Base-by-base conservation (phyloP, 2,888 invertebrate species). In the Thymelicus acteon region DNA sequence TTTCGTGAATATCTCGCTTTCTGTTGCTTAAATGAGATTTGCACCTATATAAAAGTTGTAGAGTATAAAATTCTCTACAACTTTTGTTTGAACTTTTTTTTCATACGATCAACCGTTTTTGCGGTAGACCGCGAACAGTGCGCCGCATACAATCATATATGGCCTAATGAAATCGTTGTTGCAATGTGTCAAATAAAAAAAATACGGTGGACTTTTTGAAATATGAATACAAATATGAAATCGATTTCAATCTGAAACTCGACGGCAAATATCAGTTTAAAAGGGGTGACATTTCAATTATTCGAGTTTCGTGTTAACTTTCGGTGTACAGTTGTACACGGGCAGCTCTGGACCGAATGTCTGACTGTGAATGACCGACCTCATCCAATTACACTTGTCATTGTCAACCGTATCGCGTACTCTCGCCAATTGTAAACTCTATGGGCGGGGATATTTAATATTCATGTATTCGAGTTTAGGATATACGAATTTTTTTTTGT, bases 351-450 rank as follows among this genome's bases (percentile, higher is more conserved):
- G 13, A 19, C 7, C 4, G 61, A 44, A 52, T 24, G 63, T 64
- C 76, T 72, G 57, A 63, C 60, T 71, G 83, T 82, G 80, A 85
- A 83, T 75, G 82, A 81, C 82, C 82, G 81, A 79, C 83, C 80
- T 81, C 78, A 78, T 72, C 77, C 75, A 79, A 77, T 77, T 77
- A 75, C 74, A 73, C 73, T 74, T 74, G 74, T 73, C 72, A 74
- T 65, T 67, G 73, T 72, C 62, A 48, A 48, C n/a, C 37, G 57
- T 62, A 47, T 62, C 37, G 47, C n/a, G 39, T 49, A 37, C 48
- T 31, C 31, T 52, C 40, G 13, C 13, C 52, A 15, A 52, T 64
- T 40, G 49, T 39, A 63, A 64, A 52, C 49, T 12, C 2, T 39
- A 39, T 37, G n/a, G 15, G n/a, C 37, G 15, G 39, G 8, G 0